A percentile compares a stretch with the other conserved stretches of the same genome.
Evolutionary conservation across 2,797 vertebrate species (phyloP).

Genomic region (Sebastes nivosus): DNA sequence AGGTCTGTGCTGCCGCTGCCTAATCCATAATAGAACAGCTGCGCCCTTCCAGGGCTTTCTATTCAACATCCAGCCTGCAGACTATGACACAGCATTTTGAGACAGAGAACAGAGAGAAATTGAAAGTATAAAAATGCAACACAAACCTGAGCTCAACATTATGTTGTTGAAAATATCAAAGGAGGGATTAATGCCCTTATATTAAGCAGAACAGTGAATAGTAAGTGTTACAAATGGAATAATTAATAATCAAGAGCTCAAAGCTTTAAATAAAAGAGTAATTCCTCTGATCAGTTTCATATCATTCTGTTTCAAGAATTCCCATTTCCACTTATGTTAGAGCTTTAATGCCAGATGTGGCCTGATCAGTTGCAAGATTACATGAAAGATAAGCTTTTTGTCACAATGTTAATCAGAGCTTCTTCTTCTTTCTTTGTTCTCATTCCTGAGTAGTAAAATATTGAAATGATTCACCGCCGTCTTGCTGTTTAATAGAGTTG

Average conservation of each 20-base stretch:
- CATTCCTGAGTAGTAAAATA: constrained; percentile 18
- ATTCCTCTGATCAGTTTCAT: constrained; percentile 28
- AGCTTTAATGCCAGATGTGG: neutral
- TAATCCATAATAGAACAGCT: constrained; percentile 65
- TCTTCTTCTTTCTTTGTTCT: neutral
- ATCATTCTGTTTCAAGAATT: constrained; percentile 41
- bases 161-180: neutral
- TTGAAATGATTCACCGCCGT: constrained; percentile 27
- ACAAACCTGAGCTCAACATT: neutral
- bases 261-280: neutral
- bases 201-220: neutral
- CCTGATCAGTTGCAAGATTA: neutral
- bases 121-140: constrained; percentile 4
- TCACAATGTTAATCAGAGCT: neutral
- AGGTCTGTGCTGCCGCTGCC: constrained; percentile 7
- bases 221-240: constrained; percentile 29
- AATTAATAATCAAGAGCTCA: constrained; percentile 5
- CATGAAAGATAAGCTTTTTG: constrained; percentile 5
- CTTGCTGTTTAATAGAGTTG: neutral
- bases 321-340: neutral
- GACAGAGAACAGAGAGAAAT: constrained; percentile 6
- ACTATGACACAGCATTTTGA: constrained; percentile 56
- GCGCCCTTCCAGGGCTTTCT: constrained; percentile 37
- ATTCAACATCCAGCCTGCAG: constrained; percentile 30
- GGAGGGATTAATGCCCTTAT: neutral